Base-by-base conservation (phyloP, 2,888 invertebrate species). In the Polydrusus tereticollis region DNA sequence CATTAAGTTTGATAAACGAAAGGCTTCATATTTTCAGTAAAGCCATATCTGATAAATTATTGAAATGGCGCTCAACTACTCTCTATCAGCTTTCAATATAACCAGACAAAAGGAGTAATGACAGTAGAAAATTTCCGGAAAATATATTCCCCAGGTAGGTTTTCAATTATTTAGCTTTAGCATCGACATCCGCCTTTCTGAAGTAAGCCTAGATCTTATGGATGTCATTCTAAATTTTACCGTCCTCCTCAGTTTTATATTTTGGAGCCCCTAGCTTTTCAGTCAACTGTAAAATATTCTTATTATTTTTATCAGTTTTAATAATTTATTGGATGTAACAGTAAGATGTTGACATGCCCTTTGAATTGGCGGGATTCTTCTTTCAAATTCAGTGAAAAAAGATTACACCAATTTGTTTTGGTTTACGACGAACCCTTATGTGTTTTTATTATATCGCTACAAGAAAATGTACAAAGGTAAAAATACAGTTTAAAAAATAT, bases 151-250 rank as follows among this genome's bases (percentile, higher is more conserved):
- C 23, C 59, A 57, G 70, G 66, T 64, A 70, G 67, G 70, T 70
- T 71, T 74, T 74, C 74, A 74, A 74, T 74, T 74, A 74, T 74
- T 69, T 52, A 69, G 74, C 64, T 66, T 74, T 72, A 68, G 57
- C 55, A 69, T 52, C 55, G 74, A 74, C 72, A 74, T 64, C 29
- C 65, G 50, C 33, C 68, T 52, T 69, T 64, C 59, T 69, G 69
- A 43, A 36, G 55, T 73, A 73, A 73, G 64, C 69, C 68, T 43
- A 57, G 50, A 73, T 58, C 70, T 73, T 70, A 70, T 60, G 69
- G 73, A 45, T 73, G 73, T 67, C 73, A 59, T 65, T 73, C 69
- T 65, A 62, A 66, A 70, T 73, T 62, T 70, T 70, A 59, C 47
- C 52, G 43, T 59, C 41, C 62, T 66, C 21, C 29, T 36, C 38